Conservation (phyloP, 2,797 vertebrate species). For the Cyclopterus lumpus region DNA sequence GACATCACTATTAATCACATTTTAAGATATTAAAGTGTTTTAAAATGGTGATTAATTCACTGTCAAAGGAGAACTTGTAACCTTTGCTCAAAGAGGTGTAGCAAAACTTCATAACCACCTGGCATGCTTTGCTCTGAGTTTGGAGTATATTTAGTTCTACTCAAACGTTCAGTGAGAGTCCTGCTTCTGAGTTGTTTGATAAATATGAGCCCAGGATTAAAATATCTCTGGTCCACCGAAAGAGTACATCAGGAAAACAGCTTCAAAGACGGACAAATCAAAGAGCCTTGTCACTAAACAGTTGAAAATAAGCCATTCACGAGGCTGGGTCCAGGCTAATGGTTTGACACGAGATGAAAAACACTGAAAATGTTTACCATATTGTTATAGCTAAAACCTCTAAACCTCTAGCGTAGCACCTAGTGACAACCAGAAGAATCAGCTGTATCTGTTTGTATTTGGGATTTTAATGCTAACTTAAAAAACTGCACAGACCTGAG, state of each 20-base stretch:
- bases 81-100: slow-evolving; percentile 31
- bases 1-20: neutral
- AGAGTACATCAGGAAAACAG: slow-evolving; percentile 45
- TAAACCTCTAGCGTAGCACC: neutral
- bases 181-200: slow-evolving; percentile 48
- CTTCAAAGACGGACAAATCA: slow-evolving; percentile 61
- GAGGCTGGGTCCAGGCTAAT: slow-evolving; percentile 24
- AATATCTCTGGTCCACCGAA: slow-evolving; percentile 50
- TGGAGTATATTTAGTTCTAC: slow-evolving; percentile 46
- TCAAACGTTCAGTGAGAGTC: slow-evolving; percentile 37
- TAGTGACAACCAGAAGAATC: neutral
- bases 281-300: slow-evolving; percentile 48
- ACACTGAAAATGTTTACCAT: slow-evolving; percentile 19
- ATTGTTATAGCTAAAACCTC: slow-evolving; percentile 1
- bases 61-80: slow-evolving; percentile 19
- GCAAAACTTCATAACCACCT: slow-evolving; percentile 30
- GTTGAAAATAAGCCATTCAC: slow-evolving; percentile 37
- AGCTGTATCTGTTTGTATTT: slow-evolving; percentile 35
- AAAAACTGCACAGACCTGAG: slow-evolving; percentile 39
- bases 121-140: slow-evolving; percentile 16
- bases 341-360: slow-evolving; percentile 28
- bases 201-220: slow-evolving; percentile 56
- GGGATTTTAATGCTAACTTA: slow-evolving; percentile 21
- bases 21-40: neutral
- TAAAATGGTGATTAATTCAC: slow-evolving; percentile 8